Evolutionary conservation across 2,797 vertebrate species (phyloP).

Genomic region (Danionella dracula): DNA sequence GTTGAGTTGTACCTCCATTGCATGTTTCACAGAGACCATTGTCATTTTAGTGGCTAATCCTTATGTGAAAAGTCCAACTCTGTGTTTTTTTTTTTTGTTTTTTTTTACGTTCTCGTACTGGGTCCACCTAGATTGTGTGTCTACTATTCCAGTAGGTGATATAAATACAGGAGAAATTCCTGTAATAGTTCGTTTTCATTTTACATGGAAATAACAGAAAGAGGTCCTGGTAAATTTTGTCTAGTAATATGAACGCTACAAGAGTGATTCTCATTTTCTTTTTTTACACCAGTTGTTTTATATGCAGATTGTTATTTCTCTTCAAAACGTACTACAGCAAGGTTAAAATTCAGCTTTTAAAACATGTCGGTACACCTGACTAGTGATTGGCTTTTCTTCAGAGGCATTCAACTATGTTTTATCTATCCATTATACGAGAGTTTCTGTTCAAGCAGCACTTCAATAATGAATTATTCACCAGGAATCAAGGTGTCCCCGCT

Average conservation of each 20-base stretch:
- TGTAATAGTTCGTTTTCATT: no score
- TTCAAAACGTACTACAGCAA: neutral
- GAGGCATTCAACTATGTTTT: conserved; percentile 4
- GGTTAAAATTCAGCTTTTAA: neutral
- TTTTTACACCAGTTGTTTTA: neutral
- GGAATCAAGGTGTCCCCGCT: conserved; percentile 35
- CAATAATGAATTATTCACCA: conserved; percentile 42
- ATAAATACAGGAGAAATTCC: no score
- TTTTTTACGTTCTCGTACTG: neutral
- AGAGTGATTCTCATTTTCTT: conserved; percentile 9
- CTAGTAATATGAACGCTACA: neutral
- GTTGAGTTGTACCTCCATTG: no score
- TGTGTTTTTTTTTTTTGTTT: no score
- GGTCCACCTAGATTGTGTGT: neutral
- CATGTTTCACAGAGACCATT: no score
- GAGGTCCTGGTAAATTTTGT: no score
- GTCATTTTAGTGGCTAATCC: no score
- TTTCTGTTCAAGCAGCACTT: conserved; percentile 4
- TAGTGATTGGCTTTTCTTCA: neutral
- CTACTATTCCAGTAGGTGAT: no score
- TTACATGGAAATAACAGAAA: no score
- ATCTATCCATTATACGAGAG: neutral
- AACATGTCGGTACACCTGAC: neutral
- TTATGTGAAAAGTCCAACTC: no score
- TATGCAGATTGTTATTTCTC: neutral